phyloP scores from a whole-genome alignment of 2,113 vertebrate species.

The Rhinichthys klamathensis region DNA sequence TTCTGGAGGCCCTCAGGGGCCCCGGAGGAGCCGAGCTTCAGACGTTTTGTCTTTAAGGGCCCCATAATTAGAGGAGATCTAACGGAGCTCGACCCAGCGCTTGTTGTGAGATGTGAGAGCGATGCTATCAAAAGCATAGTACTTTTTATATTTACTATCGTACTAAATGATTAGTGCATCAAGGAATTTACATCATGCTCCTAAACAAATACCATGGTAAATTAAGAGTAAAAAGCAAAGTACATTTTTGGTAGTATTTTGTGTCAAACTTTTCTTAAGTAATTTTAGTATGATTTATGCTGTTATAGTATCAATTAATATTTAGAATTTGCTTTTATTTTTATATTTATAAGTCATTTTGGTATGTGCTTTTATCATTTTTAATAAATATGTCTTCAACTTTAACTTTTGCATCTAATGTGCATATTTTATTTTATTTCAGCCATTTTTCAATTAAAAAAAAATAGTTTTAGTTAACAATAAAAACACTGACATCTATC shows the following conservation, averaged over 20 bases:
- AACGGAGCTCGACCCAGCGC: slow-evolving; percentile 9
- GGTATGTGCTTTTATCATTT: background rate
- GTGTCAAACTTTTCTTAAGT: background rate
- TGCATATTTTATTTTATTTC: background rate
- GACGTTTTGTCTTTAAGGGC: slow-evolving; percentile 39
- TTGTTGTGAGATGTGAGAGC: slow-evolving; percentile 20
- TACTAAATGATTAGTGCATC: background rate
- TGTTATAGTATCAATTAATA: background rate
- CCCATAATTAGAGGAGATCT: slow-evolving; percentile 10
- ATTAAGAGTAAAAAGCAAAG: background rate
- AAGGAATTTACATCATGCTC: background rate
- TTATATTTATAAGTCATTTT: background rate
- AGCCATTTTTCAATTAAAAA: background rate
- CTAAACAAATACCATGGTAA: background rate
- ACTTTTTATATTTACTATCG: background rate
- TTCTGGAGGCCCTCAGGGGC: slow-evolving; percentile 35
- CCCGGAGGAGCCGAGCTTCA: background rate
- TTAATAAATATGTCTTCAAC: background rate
- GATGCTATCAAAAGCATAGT: background rate
- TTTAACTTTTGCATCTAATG: background rate
- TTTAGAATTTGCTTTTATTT: background rate
- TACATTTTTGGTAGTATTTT: background rate
- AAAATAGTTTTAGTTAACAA: background rate
- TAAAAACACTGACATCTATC: background rate
- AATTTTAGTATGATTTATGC: background rate